Base-by-base conservation (phyloP, 2,113 vertebrate species). In the Limanda limanda region DNA sequence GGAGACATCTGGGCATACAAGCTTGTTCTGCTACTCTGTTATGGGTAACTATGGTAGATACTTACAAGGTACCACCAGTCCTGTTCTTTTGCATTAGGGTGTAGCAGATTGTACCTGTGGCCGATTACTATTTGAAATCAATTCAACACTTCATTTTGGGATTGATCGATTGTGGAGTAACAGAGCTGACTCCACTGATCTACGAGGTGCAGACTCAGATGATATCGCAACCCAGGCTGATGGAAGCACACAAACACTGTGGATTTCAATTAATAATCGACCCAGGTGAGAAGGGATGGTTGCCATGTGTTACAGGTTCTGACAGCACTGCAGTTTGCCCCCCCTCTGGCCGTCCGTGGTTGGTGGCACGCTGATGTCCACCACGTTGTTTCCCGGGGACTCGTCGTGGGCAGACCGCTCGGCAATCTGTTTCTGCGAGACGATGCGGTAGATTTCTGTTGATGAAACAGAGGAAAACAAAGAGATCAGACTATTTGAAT, bases 281-380 rank as follows among this genome's bases (percentile, higher is more conserved):
- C 86, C 89, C 89, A 84, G 87, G 89, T 90, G 83, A 84, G 65
- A 71, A 74, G 67, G 58, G 81, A 59, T 80, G 64, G 79, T 85
- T 83, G 81, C 68, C 65, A 80, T 84, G 76, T 92, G 94, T 97
- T 97, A 99, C 97, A 98, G 97, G 92, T 97, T 99, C 95, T 99
- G 98, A 94, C 98, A 99, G 95, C 98, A 99, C 94, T 98, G 97
- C 82, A 99, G 96, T 95, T 97, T 97, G 95, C 85, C 96, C 88
- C 96, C 95, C 93, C 96, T 97, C 92, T 98, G 97, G 92, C 96
- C 96, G 0, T 99, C 98, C 5, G 96, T 97, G 88, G 98, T 99
- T 63, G 97, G 98, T 0, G 98, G 97, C 60, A 99, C 97, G 0
- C 97, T 99, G 95, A 99, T 99, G 92, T 99, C 97, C 23, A 99